These are phyloP conservation scores for Tinea pellionella DNA, from an alignment of 2,888 invertebrate species.

Conservation along the genomic window DNA sequence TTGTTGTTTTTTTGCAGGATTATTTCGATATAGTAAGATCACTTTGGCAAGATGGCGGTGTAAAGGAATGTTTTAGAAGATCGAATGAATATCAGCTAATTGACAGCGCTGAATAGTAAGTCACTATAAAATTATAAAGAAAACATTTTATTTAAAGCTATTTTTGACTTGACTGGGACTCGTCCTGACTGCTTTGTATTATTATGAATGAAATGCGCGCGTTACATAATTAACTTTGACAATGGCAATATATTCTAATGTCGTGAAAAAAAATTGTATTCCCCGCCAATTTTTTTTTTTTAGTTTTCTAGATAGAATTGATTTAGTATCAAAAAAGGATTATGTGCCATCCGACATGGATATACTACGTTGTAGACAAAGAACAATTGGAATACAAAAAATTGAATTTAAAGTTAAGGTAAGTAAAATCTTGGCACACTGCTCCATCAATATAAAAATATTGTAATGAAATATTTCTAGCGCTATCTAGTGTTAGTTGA, in stretches of 20 bases:
- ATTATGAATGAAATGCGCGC: too few species aligned
- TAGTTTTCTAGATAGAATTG: conserved; percentile 81
- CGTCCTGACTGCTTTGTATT: too few species aligned
- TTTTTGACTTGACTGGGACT: too few species aligned
- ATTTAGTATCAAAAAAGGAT: conserved; percentile 70
- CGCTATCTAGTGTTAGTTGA: too few species aligned
- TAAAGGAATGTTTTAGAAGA: conserved; percentile 75
- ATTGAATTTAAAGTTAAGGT: conserved; percentile 79
- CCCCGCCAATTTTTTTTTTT: too few species aligned
- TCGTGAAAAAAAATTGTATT: too few species aligned
- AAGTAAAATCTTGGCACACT: conserved; percentile 5
- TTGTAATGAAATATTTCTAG: too few species aligned
- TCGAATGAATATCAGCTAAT: conserved; percentile 84
- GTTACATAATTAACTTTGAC: too few species aligned
- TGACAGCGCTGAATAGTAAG: conserved; percentile 87
- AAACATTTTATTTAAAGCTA: too few species aligned
- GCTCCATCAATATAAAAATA: neutral
- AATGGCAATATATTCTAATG: neutral
- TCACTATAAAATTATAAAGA: too few species aligned
- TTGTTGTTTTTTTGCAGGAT: conserved; percentile 66
- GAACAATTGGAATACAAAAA: conserved; percentile 79
- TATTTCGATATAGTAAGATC: conserved; percentile 76
- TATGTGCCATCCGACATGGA: conserved; percentile 82
- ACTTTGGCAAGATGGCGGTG: conserved; percentile 78
- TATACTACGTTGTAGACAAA: conserved; percentile 80